A percentile compares a stretch with the other conserved stretches of the same genome.
These are phyloP conservation scores for Misgurnus anguillicaudatus DNA, from an alignment of 2,113 vertebrate genomes.

Conservation along the genomic window DNA sequence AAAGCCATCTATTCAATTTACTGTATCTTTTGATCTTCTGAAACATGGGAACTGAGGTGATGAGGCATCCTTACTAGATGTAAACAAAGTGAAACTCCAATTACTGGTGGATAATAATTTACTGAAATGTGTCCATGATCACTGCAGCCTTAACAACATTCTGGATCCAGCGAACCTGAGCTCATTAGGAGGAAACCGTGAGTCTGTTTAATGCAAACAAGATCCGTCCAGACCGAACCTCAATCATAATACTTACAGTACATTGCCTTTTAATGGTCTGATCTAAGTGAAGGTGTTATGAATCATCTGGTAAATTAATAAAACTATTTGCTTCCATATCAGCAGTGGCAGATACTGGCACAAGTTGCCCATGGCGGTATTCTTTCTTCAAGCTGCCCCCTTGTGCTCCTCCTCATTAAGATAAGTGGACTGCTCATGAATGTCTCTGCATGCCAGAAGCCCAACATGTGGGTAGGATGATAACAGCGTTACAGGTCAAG, in stretches of 20 bases:
- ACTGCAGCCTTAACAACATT: not conserved
- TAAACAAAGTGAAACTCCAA: slow-evolving; percentile 17
- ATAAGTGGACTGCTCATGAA: no score
- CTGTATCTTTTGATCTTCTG: not conserved
- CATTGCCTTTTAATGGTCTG: slow-evolving; percentile 3
- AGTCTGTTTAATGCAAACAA: slow-evolving; percentile 12
- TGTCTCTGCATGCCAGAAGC: no score
- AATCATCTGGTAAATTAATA: no score
- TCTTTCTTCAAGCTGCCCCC: no score
- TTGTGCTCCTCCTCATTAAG: no score
- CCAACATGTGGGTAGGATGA: no score
- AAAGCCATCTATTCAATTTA: not conserved
- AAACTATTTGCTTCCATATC: no score
- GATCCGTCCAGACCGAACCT: not conserved
- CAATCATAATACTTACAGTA: not conserved
- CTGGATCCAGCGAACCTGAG: not conserved
- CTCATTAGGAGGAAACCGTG: slow-evolving; percentile 19
- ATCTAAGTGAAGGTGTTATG: not conserved
- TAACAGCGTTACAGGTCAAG: no score
- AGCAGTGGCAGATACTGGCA: no score
- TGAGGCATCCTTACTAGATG: not conserved
- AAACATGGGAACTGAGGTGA: slow-evolving; percentile 3
- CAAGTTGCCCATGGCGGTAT: no score
- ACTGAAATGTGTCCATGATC: not conserved
- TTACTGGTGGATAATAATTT: slow-evolving; percentile 12